phyloP scores from a whole-genome alignment of 2,888 invertebrate species.

The Odontomyia ornata region DNA sequence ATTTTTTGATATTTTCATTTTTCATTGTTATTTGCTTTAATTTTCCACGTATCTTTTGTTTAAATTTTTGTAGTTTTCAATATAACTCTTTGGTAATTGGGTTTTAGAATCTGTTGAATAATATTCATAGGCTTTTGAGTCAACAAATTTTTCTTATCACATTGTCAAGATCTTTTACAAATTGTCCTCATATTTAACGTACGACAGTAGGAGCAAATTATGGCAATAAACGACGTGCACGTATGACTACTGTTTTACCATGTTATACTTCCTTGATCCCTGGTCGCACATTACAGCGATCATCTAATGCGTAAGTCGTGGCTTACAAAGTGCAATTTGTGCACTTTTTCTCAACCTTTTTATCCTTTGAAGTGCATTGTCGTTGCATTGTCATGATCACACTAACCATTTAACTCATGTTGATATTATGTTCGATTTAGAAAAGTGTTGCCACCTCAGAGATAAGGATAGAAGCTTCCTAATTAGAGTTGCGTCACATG shows the following conservation, averaged over 20 bases:
- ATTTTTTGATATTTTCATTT: too few species aligned
- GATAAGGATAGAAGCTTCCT: too few species aligned
- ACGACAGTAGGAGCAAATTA: constrained; percentile 37
- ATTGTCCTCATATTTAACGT: constrained; percentile 37
- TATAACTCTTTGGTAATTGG: too few species aligned
- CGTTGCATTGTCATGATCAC: constrained; percentile 33
- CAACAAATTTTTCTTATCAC: background rate
- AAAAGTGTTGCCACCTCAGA: background rate
- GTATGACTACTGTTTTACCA: constrained; percentile 32
- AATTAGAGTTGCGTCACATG: too few species aligned
- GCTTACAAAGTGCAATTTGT: constrained; percentile 38
- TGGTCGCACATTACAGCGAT: constrained; percentile 21
- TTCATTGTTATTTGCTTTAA: too few species aligned
- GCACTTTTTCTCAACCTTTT: background rate
- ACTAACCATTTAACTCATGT: constrained; percentile 21
- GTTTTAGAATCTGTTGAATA: too few species aligned
- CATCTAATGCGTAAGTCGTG: constrained; percentile 42
- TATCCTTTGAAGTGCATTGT: constrained; percentile 1
- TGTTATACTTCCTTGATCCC: constrained; percentile 42
- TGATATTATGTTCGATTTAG: background rate
- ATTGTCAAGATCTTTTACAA: constrained; percentile 16
- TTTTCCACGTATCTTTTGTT: too few species aligned
- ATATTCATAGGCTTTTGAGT: too few species aligned
- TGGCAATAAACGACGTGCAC: constrained; percentile 39
- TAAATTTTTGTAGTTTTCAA: too few species aligned